A percentile compares a stretch with the other conserved stretches of the same genome.
Evolutionary conservation across 2,888 invertebrate genomes (phyloP).

Genomic region (Iphiclides podalirius): DNA sequence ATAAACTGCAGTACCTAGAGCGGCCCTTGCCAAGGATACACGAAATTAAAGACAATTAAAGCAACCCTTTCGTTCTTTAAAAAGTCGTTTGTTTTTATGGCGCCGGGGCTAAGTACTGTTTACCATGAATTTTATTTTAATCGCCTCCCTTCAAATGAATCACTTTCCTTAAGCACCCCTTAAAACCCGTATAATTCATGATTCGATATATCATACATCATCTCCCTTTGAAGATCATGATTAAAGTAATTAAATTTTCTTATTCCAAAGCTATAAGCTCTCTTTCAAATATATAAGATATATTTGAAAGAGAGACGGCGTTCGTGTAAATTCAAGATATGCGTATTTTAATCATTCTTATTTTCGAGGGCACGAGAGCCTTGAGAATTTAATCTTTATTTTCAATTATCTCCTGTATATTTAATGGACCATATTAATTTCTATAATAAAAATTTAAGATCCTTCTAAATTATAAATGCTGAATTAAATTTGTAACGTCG

Average conservation of each 20-base stretch:
- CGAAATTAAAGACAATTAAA: constrained; percentile 22
- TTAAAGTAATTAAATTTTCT: constrained; percentile 11
- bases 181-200: not conserved
- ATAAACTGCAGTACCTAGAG: constrained; percentile 19
- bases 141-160: not conserved
- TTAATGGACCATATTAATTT: constrained; percentile 8
- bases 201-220: not conserved
- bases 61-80: constrained; percentile 20
- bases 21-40: constrained; percentile 15
- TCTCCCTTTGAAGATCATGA: constrained; percentile 1
- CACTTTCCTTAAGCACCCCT: not conserved
- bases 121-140: constrained; percentile 12
- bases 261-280: no score
- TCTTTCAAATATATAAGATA: not conserved
- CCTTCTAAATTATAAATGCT: not conserved
- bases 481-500: not conserved
- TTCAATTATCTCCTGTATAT: constrained; percentile 6
- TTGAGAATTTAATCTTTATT: constrained; percentile 4
- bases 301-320: constrained; percentile 3
- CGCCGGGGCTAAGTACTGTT: not conserved
- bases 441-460: constrained; percentile 5
- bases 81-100: constrained; percentile 17
- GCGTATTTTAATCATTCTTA: constrained; percentile 5
- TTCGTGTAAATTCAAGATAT: not conserved
- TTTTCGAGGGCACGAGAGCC: constrained; percentile 1